phyloP scores from a whole-genome alignment of 2,113 vertebrate species.

The Paratilapia polleni region DNA sequence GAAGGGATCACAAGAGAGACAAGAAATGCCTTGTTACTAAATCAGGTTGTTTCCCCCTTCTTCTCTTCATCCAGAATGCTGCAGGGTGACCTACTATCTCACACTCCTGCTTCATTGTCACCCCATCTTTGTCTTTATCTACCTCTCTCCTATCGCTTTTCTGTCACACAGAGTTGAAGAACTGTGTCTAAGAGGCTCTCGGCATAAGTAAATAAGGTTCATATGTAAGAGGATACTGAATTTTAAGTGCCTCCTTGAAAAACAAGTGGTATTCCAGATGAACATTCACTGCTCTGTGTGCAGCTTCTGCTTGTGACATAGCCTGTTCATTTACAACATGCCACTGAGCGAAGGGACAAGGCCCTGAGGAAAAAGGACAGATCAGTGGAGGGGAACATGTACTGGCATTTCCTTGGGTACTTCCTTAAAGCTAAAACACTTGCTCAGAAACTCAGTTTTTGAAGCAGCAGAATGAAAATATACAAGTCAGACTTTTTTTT shows the following conservation, averaged over 20 bases:
- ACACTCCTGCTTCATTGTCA: constrained; percentile 14
- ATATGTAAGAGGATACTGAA: constrained; percentile 24
- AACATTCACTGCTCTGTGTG: not conserved
- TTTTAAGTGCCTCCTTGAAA: constrained; percentile 36
- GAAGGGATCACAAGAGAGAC: constrained; percentile 13
- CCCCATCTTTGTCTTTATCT: constrained; percentile 20
- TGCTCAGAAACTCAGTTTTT: constrained; percentile 15
- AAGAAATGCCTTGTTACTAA: constrained; percentile 49
- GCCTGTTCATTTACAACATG: constrained; percentile 36
- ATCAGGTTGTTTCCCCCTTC: constrained; percentile 44
- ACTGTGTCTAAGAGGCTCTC: constrained; percentile 6
- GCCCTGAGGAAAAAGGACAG: constrained; percentile 38
- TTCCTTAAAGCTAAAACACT: constrained; percentile 23
- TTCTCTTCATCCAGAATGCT: constrained; percentile 40
- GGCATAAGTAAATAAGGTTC: constrained; percentile 43
- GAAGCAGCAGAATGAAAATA: constrained; percentile 23
- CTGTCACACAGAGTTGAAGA: constrained; percentile 13
- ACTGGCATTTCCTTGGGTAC: constrained; percentile 33
- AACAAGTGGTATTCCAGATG: constrained; percentile 30
- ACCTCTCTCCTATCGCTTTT: not conserved
- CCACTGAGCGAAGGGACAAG: constrained; percentile 10
- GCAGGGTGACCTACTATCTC: constrained; percentile 31
- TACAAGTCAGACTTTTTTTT: too few relatives aligned
- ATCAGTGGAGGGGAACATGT: constrained; percentile 41
- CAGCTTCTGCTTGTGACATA: constrained; percentile 18